Percentiles rank a stretch among this genome's conserved stretches.
Conservation (phyloP, 2,888 invertebrate genomes). For the Tenthredo mesomela region DNA sequence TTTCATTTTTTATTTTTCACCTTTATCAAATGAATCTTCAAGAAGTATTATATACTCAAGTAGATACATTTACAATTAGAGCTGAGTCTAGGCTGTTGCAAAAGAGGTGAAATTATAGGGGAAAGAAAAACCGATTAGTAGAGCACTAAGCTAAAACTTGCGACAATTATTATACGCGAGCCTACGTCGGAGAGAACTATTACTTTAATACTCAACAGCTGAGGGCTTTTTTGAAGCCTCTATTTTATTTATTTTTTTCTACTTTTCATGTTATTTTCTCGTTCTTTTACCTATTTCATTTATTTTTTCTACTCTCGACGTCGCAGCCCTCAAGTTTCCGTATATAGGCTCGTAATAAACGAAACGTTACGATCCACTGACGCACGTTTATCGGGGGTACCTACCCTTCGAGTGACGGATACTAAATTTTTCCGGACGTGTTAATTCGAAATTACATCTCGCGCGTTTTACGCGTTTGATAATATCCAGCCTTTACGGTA, state of each 20-base stretch:
- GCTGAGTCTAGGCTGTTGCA: not conserved
- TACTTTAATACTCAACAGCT: not conserved
- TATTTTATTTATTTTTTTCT: not conserved
- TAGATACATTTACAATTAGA: not conserved
- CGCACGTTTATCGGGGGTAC: not conserved
- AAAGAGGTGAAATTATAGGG: not conserved
- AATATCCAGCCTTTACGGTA: not conserved
- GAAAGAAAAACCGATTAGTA: conserved; percentile 14
- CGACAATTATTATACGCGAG: not conserved
- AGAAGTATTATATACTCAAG: not conserved
- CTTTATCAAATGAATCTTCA: not conserved
- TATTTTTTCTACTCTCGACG: not conserved
- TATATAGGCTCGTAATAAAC: conserved; percentile 3
- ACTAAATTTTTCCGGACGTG: conserved; percentile 24
- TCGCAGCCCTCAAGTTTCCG: not conserved
- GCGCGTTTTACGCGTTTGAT: not conserved
- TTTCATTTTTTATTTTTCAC: not conserved
- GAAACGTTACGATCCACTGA: conserved; percentile 23
- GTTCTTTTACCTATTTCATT: not conserved
- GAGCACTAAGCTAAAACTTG: not conserved
- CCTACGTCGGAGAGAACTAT: not conserved
- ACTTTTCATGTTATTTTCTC: not conserved
- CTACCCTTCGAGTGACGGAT: conserved; percentile 26
- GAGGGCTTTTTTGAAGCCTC: not conserved
- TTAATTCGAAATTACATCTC: conserved; percentile 31